These are phyloP conservation scores for Pycnonotus jocosus DNA, from an alignment of 2,113 vertebrate genomes.

Conservation along the genomic window DNA sequence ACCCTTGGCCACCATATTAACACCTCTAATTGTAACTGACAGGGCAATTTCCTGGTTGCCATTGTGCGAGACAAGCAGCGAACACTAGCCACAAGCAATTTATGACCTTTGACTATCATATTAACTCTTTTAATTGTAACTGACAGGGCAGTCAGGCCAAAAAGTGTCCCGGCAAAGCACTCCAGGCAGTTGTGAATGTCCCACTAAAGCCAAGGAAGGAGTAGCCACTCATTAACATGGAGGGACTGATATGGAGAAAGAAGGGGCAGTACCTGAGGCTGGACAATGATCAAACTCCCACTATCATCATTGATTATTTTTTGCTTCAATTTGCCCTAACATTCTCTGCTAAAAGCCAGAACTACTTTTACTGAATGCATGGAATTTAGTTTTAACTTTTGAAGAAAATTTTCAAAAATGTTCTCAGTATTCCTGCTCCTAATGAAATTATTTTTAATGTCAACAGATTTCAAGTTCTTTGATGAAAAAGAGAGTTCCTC, in stretches of 20 bases:
- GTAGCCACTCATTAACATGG: background rate
- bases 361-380: background rate
- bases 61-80: conserved; percentile 23
- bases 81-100: conserved; percentile 66
- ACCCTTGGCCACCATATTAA: conserved; percentile 63
- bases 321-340: background rate
- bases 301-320: background rate
- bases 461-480: background rate
- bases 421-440: background rate
- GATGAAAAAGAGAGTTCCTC: background rate
- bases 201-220: background rate
- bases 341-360: background rate
- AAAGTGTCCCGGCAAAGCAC: background rate
- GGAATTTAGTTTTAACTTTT: background rate
- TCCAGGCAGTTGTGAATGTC: background rate
- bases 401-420: background rate
- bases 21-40: conserved; percentile 70
- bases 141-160: conserved; percentile 50
- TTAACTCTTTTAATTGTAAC: conserved; percentile 65
- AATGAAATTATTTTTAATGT: background rate
- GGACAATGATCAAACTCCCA: background rate
- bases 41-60: conserved; percentile 69
- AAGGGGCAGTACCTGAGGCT: background rate
- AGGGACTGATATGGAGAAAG: background rate
- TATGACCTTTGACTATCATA: conserved; percentile 66